Evolutionary conservation across 2,113 vertebrate genomes (phyloP).

Genomic region (Corydoras sp.): DNA sequence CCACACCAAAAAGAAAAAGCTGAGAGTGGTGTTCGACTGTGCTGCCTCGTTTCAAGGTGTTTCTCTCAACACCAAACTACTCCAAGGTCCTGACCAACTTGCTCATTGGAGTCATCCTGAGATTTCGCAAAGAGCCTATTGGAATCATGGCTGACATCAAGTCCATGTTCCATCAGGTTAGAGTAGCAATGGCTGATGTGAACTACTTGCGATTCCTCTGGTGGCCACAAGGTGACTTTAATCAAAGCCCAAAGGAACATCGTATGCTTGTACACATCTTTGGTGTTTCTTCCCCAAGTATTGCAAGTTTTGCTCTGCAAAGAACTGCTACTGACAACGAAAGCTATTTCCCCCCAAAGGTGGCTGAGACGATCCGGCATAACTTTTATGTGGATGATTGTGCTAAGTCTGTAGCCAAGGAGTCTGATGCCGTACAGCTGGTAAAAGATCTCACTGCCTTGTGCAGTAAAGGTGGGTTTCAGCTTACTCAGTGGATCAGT

Average conservation of each 20-base stretch:
- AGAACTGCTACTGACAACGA: not conserved
- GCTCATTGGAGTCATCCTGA: slow-evolving; percentile 19
- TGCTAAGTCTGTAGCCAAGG: slow-evolving; percentile 11
- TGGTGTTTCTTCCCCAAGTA: not conserved
- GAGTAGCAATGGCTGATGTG: not conserved
- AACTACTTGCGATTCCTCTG: slow-evolving; percentile 32
- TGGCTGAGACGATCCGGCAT: not conserved
- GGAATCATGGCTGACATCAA: slow-evolving; percentile 21
- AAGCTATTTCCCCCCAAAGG: not conserved
- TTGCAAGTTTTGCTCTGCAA: not conserved
- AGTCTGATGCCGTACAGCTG: slow-evolving; percentile 1
- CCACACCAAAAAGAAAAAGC: no score
- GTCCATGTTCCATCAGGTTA: slow-evolving; percentile 33
- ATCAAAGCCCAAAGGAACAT: not conserved
- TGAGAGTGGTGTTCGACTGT: not conserved
- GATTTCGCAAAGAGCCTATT: slow-evolving; percentile 21
- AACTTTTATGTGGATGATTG: slow-evolving; percentile 36
- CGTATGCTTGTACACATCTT: slow-evolving; percentile 27
- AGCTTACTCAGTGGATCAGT: slow-evolving; percentile 30
- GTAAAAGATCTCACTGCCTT: slow-evolving; percentile 4
- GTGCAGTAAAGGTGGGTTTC: slow-evolving; percentile 12
- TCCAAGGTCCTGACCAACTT: slow-evolving; percentile 28
- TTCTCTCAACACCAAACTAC: not conserved
- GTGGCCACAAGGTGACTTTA: slow-evolving; percentile 20
- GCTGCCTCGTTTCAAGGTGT: not conserved